Conservation (phyloP, 2,888 invertebrate genomes). For the Noctua janthe region DNA sequence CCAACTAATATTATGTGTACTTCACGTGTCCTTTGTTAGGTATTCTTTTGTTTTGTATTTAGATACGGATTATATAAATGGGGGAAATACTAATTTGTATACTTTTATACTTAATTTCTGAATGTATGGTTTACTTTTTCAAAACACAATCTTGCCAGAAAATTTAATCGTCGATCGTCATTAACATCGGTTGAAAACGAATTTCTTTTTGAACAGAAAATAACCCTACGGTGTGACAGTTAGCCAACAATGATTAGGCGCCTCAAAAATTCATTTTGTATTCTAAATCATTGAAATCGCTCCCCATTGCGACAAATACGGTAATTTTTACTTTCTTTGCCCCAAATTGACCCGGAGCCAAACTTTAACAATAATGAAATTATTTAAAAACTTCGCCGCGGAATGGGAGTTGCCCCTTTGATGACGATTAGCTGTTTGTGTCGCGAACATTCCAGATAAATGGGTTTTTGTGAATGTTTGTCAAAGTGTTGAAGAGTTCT, state of each 20-base stretch:
- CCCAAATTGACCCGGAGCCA: conserved; percentile 58
- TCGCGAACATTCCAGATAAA: conserved; percentile 58
- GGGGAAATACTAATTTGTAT: not conserved
- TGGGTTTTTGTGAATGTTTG: conserved; percentile 48
- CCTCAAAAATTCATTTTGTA: conserved; percentile 62
- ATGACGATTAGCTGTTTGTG: conserved; percentile 64
- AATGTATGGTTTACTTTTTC: not conserved
- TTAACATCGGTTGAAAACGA: not conserved
- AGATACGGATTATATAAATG: not conserved
- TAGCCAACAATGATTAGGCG: conserved; percentile 50
- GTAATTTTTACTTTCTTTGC: conserved; percentile 64
- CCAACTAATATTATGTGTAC: not conserved
- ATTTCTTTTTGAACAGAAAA: not conserved
- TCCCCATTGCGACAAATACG: conserved; percentile 64
- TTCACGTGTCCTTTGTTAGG: not conserved
- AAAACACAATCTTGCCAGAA: not conserved
- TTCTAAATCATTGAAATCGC: conserved; percentile 64
- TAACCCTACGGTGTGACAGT: conserved; percentile 54
- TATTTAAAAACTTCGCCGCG: conserved; percentile 67
- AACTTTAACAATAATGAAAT: conserved; percentile 71
- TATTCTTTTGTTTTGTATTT: not conserved
- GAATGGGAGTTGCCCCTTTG: conserved; percentile 62
- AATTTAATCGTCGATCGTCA: not conserved
- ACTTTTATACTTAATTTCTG: not conserved
- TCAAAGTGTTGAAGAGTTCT: conserved; percentile 37